Evolutionary conservation across 2,797 vertebrate species (phyloP).

Genomic region (Mus minutoides): DNA sequence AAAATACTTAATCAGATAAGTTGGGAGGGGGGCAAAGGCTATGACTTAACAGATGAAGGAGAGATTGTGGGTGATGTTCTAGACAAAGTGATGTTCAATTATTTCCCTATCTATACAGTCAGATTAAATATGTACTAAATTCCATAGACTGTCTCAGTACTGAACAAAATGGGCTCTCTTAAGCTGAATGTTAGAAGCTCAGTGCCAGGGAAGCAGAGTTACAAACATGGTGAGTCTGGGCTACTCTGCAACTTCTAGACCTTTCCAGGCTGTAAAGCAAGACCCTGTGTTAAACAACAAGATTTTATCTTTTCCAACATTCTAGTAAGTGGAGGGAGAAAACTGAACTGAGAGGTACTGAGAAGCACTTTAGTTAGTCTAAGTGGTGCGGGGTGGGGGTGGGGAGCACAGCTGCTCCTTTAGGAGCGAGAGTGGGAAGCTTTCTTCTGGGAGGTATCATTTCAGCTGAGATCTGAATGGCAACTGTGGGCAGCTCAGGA

Average conservation of each 20-base stretch:
- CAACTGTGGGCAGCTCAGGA: conserved; percentile 3
- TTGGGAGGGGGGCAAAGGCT: neutral
- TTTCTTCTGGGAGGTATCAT: neutral
- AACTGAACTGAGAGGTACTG: neutral
- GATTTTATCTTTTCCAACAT: neutral
- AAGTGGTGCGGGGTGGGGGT: neutral
- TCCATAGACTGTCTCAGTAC: neutral
- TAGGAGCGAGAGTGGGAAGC: neutral
- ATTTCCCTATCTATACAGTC: neutral
- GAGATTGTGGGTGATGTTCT: neutral
- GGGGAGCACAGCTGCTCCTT: neutral
- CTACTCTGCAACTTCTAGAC: neutral
- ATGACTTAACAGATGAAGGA: neutral
- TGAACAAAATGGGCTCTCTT: neutral
- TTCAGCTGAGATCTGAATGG: conserved; percentile 40
- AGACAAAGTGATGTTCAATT: neutral
- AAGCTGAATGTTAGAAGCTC: neutral
- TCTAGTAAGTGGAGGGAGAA: neutral
- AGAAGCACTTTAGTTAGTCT: neutral
- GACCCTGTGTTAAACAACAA: neutral
- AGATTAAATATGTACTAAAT: neutral
- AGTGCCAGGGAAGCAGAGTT: neutral
- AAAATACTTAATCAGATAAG: neutral
- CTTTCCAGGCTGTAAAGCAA: neutral
- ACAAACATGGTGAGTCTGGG: neutral